These are phyloP conservation scores for Piaya cayana DNA, from an alignment of 2,113 vertebrate species.

Conservation along the genomic window DNA sequence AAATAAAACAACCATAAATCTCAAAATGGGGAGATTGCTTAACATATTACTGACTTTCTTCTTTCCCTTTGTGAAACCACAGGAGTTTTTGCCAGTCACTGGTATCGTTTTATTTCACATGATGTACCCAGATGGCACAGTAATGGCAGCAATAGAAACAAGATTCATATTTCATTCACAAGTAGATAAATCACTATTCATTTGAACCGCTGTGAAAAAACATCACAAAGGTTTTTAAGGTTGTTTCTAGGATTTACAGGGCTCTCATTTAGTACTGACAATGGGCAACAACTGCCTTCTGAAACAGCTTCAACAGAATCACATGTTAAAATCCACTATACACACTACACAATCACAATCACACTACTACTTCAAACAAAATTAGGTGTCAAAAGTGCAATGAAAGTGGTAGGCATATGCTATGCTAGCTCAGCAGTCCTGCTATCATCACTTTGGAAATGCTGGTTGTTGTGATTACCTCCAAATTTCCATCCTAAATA, in stretches of 20 bases:
- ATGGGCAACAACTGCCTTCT: neutral
- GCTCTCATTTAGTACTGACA: neutral
- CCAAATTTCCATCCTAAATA: neutral
- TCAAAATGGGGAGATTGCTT: neutral
- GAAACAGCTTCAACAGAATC: neutral
- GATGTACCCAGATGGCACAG: neutral
- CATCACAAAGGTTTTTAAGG: neutral
- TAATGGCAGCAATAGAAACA: neutral
- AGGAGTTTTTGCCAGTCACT: neutral
- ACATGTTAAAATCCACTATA: neutral
- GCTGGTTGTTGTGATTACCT: neutral
- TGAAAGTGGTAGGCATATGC: neutral
- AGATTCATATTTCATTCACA: neutral
- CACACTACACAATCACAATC: too few species aligned
- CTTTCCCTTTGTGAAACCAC: neutral
- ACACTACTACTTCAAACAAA: neutral
- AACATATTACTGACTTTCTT: neutral
- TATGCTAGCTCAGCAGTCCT: neutral
- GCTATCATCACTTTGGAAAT: neutral
- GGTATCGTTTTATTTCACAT: neutral
- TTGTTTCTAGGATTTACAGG: neutral
- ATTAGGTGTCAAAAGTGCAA: neutral
- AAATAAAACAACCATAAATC: neutral
- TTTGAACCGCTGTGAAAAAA: neutral
- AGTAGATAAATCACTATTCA: neutral